A percentile compares a stretch with the other conserved stretches of the same genome.
phyloP scores from a whole-genome alignment of 2,888 invertebrate genomes.

The Trypoxylon attenuatum region DNA sequence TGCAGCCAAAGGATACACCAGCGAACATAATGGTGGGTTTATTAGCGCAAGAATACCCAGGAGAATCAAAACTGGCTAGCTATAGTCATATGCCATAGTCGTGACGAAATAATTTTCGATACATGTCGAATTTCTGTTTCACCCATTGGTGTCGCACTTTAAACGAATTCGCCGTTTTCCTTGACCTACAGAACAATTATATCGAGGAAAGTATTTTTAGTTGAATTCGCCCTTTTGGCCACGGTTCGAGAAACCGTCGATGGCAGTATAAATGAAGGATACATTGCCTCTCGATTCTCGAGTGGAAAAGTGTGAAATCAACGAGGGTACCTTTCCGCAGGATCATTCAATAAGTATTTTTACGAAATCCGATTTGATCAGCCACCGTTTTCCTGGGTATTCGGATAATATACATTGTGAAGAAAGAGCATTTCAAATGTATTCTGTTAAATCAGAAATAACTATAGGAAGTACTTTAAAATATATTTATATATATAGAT shows the following conservation, averaged over 20 bases:
- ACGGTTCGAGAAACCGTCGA: slow-evolving; percentile 2
- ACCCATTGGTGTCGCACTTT: too few species aligned
- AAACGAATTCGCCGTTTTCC: too few species aligned
- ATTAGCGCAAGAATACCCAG: slow-evolving; percentile 50
- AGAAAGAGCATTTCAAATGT: slow-evolving; percentile 58
- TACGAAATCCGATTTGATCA: slow-evolving; percentile 4
- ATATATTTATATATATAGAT: slow-evolving; percentile 51
- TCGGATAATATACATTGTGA: slow-evolving; percentile 53
- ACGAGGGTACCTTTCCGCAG: neutral
- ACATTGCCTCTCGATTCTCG: neutral
- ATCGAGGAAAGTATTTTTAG: neutral
- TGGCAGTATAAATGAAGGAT: slow-evolving; percentile 5
- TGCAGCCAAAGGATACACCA: slow-evolving; percentile 72
- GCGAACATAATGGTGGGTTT: slow-evolving; percentile 60
- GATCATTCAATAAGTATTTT: slow-evolving; percentile 14
- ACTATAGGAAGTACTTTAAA: slow-evolving; percentile 61
- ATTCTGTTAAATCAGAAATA: slow-evolving; percentile 51
- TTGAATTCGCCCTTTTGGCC: slow-evolving; percentile 1
- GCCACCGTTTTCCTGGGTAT: slow-evolving; percentile 63
- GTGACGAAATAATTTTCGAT: too few species aligned
- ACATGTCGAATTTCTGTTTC: neutral
- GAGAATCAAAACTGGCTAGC: slow-evolving; percentile 27
- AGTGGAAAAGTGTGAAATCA: slow-evolving; percentile 3
- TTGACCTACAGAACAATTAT: too few species aligned
- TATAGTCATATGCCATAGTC: slow-evolving; percentile 36